A percentile compares a stretch with the other conserved stretches of the same genome.
Conservation (phyloP, 2,113 vertebrate genomes). For the Cavia aperea region DNA sequence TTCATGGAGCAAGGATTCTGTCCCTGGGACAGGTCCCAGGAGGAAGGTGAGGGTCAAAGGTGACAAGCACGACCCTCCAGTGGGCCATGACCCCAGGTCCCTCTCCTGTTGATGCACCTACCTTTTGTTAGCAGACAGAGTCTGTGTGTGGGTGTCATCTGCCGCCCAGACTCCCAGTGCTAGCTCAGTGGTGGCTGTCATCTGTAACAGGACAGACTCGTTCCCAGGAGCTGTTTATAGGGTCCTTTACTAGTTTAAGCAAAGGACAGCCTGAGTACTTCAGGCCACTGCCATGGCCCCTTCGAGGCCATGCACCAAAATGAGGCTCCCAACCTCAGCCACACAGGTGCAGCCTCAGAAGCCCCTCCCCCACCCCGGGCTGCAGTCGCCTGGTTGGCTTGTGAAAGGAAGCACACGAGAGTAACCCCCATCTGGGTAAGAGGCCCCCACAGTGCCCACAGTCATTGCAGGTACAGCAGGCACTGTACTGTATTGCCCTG, state of each 20-base stretch:
- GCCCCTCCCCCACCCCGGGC: background rate
- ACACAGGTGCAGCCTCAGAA: background rate
- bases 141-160: background rate
- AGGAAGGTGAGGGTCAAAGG: background rate
- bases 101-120: too few species aligned
- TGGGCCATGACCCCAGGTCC: background rate
- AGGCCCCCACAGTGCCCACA: background rate
- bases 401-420: background rate
- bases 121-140: background rate
- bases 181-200: background rate
- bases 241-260: background rate
- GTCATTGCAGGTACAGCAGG: fast-evolving
- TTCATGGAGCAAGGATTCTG: background rate
- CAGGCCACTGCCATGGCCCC: fast-evolving
- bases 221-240: background rate
- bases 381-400: background rate
- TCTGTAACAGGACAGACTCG: background rate
- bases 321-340: background rate
- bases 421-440: background rate
- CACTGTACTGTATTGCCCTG: fast-evolving
- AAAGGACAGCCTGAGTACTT: background rate
- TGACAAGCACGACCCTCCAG: background rate
- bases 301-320: background rate
- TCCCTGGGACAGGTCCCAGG: too few species aligned
- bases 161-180: background rate